A percentile compares a stretch with the other conserved stretches of the same genome.
Evolutionary conservation across 2,113 vertebrate species (phyloP).

Genomic region (Chascanopsetta lugubris): DNA sequence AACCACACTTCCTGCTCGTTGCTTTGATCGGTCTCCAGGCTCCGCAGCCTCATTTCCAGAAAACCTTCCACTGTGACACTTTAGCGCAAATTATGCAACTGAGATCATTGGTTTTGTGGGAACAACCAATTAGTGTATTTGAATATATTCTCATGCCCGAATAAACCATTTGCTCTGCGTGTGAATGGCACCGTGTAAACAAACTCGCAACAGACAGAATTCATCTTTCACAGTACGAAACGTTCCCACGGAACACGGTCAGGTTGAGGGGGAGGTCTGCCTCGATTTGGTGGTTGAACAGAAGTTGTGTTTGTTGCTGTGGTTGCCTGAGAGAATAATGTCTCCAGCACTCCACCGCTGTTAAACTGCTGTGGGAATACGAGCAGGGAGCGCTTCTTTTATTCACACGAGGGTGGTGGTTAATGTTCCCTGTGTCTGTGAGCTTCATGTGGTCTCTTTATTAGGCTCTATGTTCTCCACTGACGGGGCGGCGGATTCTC

Average conservation of each 20-base stretch:
- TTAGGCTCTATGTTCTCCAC: not conserved
- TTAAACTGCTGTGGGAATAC: not conserved
- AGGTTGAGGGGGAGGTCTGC: not conserved
- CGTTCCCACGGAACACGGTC: not conserved
- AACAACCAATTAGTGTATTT: no score
- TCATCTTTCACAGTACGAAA: not conserved
- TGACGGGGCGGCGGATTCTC: not conserved
- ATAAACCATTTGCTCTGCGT: not conserved
- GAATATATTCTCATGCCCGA: not conserved
- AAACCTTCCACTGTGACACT: constrained; percentile 12
- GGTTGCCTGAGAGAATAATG: not conserved
- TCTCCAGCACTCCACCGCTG: not conserved
- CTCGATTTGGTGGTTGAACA: not conserved
- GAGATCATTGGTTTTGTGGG: not conserved
- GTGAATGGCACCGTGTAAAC: not conserved
- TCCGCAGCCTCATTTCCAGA: constrained; percentile 68
- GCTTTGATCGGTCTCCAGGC: constrained; percentile 50
- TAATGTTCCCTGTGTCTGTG: not conserved
- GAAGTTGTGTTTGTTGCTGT: constrained; percentile 1
- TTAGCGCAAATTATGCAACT: constrained; percentile 6
- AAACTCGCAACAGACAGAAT: constrained; percentile 2
- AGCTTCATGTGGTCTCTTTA: not conserved
- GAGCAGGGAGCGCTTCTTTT: not conserved
- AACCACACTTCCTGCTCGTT: constrained; percentile 65
- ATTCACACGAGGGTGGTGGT: not conserved